Percentiles rank a stretch among this genome's conserved stretches.
These are phyloP conservation scores for Odobenus rosmarus DNA, from an alignment of 2,113 vertebrate genomes.

Conservation along the genomic window DNA sequence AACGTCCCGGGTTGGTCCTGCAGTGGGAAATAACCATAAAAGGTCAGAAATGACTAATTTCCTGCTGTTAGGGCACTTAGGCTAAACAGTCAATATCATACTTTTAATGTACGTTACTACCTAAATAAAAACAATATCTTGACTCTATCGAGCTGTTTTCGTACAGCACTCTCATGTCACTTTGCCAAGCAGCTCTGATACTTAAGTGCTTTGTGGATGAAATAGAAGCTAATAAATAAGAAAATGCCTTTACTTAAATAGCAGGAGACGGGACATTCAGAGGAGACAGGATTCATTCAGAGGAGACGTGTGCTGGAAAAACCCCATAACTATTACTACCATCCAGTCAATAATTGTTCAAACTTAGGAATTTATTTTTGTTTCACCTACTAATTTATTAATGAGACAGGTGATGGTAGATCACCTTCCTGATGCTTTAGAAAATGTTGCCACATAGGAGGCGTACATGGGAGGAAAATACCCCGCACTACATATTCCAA, in stretches of 20 bases:
- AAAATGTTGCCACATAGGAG: not conserved
- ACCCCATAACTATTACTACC: not conserved
- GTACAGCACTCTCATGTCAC: not conserved
- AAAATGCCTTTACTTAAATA: slow-evolving; percentile 29
- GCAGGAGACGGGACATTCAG: not conserved
- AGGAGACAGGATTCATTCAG: not conserved
- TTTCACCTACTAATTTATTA: not conserved
- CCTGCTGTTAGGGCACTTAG: slow-evolving; percentile 50
- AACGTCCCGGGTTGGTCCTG: not conserved
- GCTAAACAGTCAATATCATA: slow-evolving; percentile 70
- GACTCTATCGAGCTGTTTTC: slow-evolving; percentile 51
- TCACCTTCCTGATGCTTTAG: slow-evolving; percentile 26
- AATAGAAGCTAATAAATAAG: slow-evolving; percentile 44
- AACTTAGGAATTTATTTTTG: slow-evolving; percentile 15
- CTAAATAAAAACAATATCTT: slow-evolving; percentile 65
- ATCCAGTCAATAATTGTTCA: slow-evolving; percentile 8
- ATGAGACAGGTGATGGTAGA: not conserved
- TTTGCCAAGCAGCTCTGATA: slow-evolving; percentile 31
- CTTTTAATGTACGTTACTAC: slow-evolving; percentile 65
- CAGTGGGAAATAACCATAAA: slow-evolving; percentile 58
- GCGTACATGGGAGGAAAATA: not conserved
- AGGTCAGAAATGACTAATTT: slow-evolving; percentile 72
- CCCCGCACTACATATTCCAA: not conserved
- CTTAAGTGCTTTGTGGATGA: not conserved
- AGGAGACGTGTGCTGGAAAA: not conserved